Base-by-base conservation (phyloP, 1,140 invertebrate genomes). In the Ostrea denselamellosa region DNA sequence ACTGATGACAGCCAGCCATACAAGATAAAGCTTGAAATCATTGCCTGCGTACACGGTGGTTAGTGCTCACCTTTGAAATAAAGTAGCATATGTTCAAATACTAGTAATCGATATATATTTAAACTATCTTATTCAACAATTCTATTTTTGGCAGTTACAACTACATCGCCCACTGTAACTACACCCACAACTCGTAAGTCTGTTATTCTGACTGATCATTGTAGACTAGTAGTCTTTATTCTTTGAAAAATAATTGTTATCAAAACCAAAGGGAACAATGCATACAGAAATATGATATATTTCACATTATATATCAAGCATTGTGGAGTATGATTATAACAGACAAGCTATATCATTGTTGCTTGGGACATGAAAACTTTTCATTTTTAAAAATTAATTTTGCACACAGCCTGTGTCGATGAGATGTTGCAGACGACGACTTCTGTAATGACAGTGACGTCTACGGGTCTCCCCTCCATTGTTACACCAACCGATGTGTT, bases 21-120 rank as follows among this genome's bases (percentile, higher is more conserved):
- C 25, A 77, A 25, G 14, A 77, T 77, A 8, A 77, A 77, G 4
- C 68, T 77, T 0, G 25, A 77, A 28, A 9, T 77, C 8, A 25
- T 77, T 2, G 68, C 68, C 28, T 77, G 68, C 14, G 28, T 77
- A 28, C 68, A 77, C 25, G 68, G 68, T 28, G 68, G 68, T 77
- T 9, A 3, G 68, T 28, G 25, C 28, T 22, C 68, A 34, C 68
- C 3, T 14, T 0, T 25, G 25, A 77, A 77, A 77, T 17, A 62
- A 62, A 17, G 0, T 0, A 62, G 14, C 14, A 19, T 62, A n/a
- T 19, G 5, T 2, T n/a, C 19, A 58, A 19, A 19, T 28, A 77
- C 22, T 12, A 8, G 9, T 10, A 8, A 28, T 77, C 2, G 22
- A 28, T 8, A 4, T 14, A 19, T 0, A 12, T 28, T 34, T 3